Evolutionary conservation across 2,113 vertebrate species (phyloP).

Genomic region (Recurvirostra avosetta): DNA sequence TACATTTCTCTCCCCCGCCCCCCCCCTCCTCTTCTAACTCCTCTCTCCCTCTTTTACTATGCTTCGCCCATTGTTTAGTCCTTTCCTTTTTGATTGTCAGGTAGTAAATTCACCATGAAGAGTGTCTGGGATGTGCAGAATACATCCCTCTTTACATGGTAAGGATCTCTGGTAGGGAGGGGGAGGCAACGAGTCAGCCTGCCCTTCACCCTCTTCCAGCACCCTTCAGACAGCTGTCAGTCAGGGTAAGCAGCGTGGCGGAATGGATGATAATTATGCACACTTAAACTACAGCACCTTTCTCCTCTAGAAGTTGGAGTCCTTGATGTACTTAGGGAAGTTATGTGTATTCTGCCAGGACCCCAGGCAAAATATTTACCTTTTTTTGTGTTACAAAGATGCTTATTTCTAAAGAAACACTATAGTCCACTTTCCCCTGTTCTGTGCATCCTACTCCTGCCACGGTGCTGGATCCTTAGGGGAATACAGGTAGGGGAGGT

Average conservation of each 20-base stretch:
- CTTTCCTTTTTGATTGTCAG: conserved; percentile 1
- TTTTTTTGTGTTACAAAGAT: background rate
- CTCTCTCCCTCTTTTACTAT: background rate
- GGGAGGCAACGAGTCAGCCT: background rate
- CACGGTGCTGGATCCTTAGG: background rate
- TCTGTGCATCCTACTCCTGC: background rate
- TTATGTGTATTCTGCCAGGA: background rate
- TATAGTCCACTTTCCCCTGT: background rate
- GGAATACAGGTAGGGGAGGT: background rate
- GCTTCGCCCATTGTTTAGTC: background rate
- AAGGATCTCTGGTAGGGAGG: background rate
- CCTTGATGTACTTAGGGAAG: background rate
- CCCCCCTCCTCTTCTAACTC: background rate
- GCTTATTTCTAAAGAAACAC: background rate
- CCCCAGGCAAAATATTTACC: background rate
- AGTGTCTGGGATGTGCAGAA: background rate
- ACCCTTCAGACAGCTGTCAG: background rate
- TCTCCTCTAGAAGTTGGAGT: background rate
- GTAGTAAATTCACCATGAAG: conserved; percentile 27
- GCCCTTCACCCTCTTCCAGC: background rate
- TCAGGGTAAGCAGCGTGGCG: background rate
- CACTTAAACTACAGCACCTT: background rate
- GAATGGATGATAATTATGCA: background rate
- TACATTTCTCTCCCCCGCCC: fast-evolving
- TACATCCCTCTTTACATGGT: background rate